Base-by-base conservation (phyloP, 2,888 invertebrate genomes). In the Acanthosepion esculentum region DNA sequence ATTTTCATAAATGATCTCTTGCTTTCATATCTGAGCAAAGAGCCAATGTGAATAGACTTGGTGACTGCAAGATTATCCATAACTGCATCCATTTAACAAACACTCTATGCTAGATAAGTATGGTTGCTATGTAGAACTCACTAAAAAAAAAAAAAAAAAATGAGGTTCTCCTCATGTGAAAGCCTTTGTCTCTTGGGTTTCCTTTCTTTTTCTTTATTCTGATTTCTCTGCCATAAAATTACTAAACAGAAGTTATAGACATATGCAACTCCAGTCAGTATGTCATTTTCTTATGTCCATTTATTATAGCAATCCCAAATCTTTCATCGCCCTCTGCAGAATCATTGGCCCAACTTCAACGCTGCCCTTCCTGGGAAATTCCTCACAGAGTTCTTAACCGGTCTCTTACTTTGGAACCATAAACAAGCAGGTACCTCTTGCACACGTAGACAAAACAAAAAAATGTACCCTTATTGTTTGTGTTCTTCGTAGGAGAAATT, bases 381-480 rank as follows among this genome's bases (percentile, higher is more conserved):
- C 93, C 93, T 53, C 93, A 93, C 93, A 48, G 53, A 50, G n/a
- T 93, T n/a, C 93, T 93, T 18, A 18, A 93, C 53, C 93, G 93
- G 48, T 93, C 93, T 29, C n/a, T 50, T n/a, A 93, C 93, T 48
- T 53, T 93, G 93, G 93, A 93, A 48, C 29, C 12, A n/a, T 93
- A 93, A 93, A 93, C 18, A n/a, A n/a, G 48, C 50, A 93, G 93
- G 93, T 93, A 93, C 93, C 48, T 93, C 78, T 78, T 78, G 78
- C n/a, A 18, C 78, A 78, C 33, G 12, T 78, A n/a, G 1, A 15
- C n/a, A n/a, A n/a, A 33, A 78, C 3, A n/a, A 78, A 4, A 78
- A 78, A 78, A n/a, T 8, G 18, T 5, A 78, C 78, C 20, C 78
- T 78, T 33, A 23, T 59, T 23, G 7, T 23, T 20, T 59, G 23